phyloP scores from a whole-genome alignment of 2,113 vertebrate genomes.

The Semnornis frantzii region DNA sequence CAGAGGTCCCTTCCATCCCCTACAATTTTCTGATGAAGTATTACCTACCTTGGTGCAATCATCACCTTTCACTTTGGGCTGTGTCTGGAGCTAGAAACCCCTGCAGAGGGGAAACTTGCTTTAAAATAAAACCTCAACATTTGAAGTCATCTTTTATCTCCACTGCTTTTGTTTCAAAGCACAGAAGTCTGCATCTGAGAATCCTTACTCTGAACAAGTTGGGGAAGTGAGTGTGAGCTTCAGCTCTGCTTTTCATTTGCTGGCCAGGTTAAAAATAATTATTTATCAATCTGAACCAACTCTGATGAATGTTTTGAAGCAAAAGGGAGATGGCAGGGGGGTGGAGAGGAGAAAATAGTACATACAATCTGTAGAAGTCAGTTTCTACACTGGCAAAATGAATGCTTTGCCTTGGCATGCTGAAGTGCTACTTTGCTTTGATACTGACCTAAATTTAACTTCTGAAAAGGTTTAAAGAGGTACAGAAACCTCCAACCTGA shows the following conservation, averaged over 20 bases:
- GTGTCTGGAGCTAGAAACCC: background rate
- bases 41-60: rapidly evolving
- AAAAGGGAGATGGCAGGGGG: background rate
- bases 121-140: background rate
- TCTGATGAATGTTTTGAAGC: background rate
- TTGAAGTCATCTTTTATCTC: background rate
- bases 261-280: background rate
- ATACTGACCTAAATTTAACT: constrained; percentile 5
- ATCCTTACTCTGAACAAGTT: background rate
- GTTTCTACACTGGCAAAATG: background rate
- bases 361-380: background rate
- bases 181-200: background rate
- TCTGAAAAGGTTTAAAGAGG: background rate
- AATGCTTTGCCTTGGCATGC: background rate
- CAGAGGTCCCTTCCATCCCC: no score
- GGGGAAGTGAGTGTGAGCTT: background rate
- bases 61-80: background rate
- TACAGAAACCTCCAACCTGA: background rate
- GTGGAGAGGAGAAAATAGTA: background rate
- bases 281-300: background rate
- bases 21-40: background rate
- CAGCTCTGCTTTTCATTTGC: background rate
- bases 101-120: background rate
- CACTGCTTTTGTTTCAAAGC: background rate
- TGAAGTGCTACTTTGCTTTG: background rate